Percentiles rank a stretch among this genome's conserved stretches.
These are phyloP conservation scores for Candoia aspera DNA, from an alignment of 2,113 vertebrate species.

Conservation along the genomic window DNA sequence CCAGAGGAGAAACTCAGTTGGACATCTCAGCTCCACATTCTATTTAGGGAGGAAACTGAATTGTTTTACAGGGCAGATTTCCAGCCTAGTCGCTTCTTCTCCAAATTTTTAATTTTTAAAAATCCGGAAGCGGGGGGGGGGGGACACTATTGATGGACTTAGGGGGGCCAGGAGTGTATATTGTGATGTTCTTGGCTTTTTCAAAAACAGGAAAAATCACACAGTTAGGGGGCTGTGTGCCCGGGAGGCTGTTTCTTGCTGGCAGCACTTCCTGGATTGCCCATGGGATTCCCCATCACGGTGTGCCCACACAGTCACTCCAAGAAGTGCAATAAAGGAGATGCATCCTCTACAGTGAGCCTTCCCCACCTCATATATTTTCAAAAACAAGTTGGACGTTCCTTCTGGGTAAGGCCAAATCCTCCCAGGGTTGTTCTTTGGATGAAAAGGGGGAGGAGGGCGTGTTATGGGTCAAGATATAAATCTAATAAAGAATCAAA, in stretches of 20 bases:
- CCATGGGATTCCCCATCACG: not conserved
- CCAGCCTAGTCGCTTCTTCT: too few relatives aligned
- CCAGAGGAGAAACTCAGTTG: not conserved
- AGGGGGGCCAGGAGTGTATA: too few relatives aligned
- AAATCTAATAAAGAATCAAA: not conserved
- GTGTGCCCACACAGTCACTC: not conserved
- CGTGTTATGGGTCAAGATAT: not conserved
- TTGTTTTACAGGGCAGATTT: too few relatives aligned
- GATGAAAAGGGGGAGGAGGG: not conserved
- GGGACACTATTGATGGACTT: too few relatives aligned
- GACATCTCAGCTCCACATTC: not conserved
- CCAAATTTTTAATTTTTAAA: too few relatives aligned
- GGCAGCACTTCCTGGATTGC: not conserved
- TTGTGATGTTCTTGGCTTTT: too few relatives aligned
- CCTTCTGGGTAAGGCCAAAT: not conserved
- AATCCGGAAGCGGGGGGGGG: too few relatives aligned
- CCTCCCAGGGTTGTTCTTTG: not conserved
- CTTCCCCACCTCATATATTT: not conserved
- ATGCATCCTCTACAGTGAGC: not conserved
- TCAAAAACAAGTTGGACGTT: not conserved
- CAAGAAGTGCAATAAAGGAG: not conserved
- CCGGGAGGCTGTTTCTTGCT: not conserved
- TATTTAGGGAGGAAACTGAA: not conserved
- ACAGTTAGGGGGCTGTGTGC: not conserved
- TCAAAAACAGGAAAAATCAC: not conserved